These are phyloP conservation scores for Lucilia cuprina DNA, from an alignment of 1,140 invertebrate genomes.

Conservation along the genomic window DNA sequence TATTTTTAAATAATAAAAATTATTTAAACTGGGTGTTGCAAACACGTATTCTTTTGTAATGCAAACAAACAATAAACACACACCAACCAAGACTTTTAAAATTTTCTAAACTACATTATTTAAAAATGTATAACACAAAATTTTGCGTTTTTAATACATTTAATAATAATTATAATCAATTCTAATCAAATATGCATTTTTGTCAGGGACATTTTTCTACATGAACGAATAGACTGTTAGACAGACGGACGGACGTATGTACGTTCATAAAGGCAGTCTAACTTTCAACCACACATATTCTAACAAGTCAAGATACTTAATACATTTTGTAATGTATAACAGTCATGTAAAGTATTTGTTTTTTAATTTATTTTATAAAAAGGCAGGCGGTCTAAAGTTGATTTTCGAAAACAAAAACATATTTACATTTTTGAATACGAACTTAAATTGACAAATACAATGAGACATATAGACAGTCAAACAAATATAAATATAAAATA, in stretches of 20 bases:
- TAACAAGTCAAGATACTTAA: neutral
- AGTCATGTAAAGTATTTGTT: neutral
- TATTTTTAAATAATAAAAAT: neutral
- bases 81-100: neutral
- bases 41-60: conserved; percentile 3
- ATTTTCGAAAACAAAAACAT: neutral
- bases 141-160: neutral
- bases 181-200: conserved; percentile 33
- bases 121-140: neutral
- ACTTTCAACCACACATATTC: no score
- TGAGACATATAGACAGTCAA: neutral
- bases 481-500: no score
- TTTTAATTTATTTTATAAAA: neutral
- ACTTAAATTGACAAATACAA: conserved; percentile 21
- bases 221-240: neutral
- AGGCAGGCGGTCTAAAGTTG: neutral
- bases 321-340: neutral
- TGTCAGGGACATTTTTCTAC: conserved; percentile 19
- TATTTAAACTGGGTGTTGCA: neutral
- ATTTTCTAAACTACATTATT: neutral
- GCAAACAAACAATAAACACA: neutral
- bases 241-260: neutral
- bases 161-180: neutral
- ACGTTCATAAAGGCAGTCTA: no score
- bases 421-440: neutral